Evolutionary conservation across 2,888 invertebrate genomes (phyloP), one percentile per base, ranked within the genome.

Genomic region (Parelbella ahira): DNA sequence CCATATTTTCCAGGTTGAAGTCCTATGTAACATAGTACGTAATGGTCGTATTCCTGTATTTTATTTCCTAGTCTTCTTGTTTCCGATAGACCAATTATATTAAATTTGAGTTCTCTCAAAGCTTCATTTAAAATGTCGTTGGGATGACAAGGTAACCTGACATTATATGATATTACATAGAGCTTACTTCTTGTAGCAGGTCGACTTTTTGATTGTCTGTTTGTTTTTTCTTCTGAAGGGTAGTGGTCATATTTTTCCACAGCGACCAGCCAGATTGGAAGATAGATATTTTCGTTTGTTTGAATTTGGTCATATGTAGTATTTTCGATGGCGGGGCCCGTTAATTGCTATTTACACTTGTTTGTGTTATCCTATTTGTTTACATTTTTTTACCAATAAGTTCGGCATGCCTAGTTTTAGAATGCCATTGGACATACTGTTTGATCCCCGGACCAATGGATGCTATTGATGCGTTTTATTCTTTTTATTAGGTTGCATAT

Each of bases 11-110:
- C 56, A 5, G 47, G 48, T 6, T 51, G 53, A 5, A 52, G n/a
- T n/a, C 58, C 58, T 24, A 32, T 54, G 28, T 54, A 12, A 33
- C 51, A 55, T 0, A 57, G 25, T 18, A 59, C 54, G 12, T 44
- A 48, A 2, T 54, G 23, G 3, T 51, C 37, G 18, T 56, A 13
- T 29, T 58, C 58, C 49, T 50, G 45, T 4, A 56, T 60, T 28
- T 45, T 44, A 9, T 41, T 47, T 25, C 58, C 60, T 0, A 11
- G 20, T 0, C 52, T 18, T 37, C 56, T 45, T 1, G 25, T 28
- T 15, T 58, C 58, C 0, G 50, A 20, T 21, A 56, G 9, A 0
- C 58, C 55, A 3, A 55, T 42, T 34, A 58, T 48, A 19, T 59
- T 54, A 6, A 42, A 54, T 21, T 54, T 51, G 0, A 54, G 49